Evolutionary conservation across 2,888 invertebrate genomes (phyloP), one percentile per base, ranked within the genome.

Genomic region (Drosophila percnosoma): DNA sequence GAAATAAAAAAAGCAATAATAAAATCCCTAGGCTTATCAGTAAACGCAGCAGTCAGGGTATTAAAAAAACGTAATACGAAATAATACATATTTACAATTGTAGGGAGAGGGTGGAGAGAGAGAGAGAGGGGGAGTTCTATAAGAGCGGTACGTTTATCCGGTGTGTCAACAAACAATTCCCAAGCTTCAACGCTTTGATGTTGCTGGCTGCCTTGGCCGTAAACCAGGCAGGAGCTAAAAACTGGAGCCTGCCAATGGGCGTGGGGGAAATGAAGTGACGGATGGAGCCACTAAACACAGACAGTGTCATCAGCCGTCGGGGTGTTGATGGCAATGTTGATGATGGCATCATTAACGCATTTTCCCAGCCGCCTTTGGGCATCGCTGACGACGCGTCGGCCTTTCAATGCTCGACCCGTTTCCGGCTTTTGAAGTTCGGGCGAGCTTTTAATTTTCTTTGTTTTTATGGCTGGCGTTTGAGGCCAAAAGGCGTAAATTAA

Each of bases 181-280:
- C 91, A 91, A 82, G 91, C 91, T 84, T 91, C 78, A 91, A 91
- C 91, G 89, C 91, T 91, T 91, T 91, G 91, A 91, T 90, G 90
- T 91, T 55, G 38, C 57, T 70, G 76, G 71, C 62, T 68, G 65
- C 51, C 34, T 49, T 64, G 64, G 58, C 57, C 52, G 52, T 52
- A 63, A 51, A 60, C 58, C 40, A 53, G 62, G 76, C 59, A 75
- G 69, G 55, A 73, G 73, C 49, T 38, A 21, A 24, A 52, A 52
- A 42, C 34, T 59, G 68, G 54, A 66, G 49, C 21, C 71, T 42
- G 64, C 29, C 55, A 34, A 38, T 55, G 34, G 31, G 33, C 13
- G 8, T 6, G 54, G 13, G 31, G 21, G 38, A 11, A 3, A 18
- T 29, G 36, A 48, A 59, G 73, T 48, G 63, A 70, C 61, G 63